Conservation (phyloP, 2,113 vertebrate species). For the Camarhynchus parvulus region DNA sequence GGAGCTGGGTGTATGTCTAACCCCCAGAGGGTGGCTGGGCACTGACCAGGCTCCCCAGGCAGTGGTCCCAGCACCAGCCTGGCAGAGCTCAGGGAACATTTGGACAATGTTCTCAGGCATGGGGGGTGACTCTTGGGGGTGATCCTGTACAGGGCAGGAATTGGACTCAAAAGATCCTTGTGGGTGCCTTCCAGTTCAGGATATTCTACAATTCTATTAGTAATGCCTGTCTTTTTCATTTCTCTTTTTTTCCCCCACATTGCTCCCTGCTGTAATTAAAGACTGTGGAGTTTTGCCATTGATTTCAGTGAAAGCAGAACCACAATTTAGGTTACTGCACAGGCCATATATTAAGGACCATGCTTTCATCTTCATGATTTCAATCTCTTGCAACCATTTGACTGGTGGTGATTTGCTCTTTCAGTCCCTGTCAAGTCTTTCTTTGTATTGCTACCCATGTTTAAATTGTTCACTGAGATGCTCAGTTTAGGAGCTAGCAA, state of each 20-base stretch:
- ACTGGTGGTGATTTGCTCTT: neutral
- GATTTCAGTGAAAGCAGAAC: neutral
- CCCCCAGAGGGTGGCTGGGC: neutral
- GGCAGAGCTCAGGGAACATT: fast-evolving
- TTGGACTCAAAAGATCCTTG: neutral
- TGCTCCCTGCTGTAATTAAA: neutral
- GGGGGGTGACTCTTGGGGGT: neutral
- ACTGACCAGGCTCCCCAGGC: neutral
- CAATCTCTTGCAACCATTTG: neutral
- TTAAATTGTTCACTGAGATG: neutral
- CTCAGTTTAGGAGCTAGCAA: neutral
- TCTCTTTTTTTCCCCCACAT: fast-evolving
- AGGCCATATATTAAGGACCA: neutral
- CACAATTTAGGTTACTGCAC: neutral
- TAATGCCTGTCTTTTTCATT: neutral
- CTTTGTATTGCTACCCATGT: neutral
- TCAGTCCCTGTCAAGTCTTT: neutral
- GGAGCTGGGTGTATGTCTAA: neutral
- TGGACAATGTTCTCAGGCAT: neutral
- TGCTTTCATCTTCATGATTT: neutral
- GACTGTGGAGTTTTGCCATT: neutral
- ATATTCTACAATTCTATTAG: neutral
- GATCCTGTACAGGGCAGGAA: neutral
- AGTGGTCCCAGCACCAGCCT: neutral
- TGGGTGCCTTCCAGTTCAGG: neutral